phyloP scores from a whole-genome alignment of 2,797 vertebrate species.

The Clarias platycephalus region DNA sequence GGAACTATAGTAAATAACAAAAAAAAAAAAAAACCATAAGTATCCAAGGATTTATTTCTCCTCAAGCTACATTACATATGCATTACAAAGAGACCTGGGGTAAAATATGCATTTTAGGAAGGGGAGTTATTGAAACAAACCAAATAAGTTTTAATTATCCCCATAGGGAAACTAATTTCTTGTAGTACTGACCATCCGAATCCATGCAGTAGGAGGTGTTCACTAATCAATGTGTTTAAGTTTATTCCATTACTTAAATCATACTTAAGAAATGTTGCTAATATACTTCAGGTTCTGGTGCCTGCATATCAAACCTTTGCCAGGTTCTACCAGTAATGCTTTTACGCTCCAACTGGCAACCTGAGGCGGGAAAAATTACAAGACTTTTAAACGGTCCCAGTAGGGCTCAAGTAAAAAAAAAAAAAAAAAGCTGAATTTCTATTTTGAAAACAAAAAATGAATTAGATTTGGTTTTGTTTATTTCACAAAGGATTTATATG shows the following conservation, averaged over 20 bases:
- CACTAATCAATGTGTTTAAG: background rate
- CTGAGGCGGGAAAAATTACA: background rate
- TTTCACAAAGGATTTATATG: background rate
- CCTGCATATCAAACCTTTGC: background rate
- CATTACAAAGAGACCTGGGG: background rate
- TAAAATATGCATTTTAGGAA: background rate
- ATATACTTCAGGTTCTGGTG: background rate
- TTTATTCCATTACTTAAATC: background rate
- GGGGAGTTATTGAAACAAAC: background rate
- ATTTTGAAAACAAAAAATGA: background rate
- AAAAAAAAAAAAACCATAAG: background rate
- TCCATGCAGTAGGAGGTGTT: background rate
- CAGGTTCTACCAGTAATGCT: background rate
- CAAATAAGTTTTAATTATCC: slow-evolving; percentile 1
- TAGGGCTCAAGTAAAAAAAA: background rate
- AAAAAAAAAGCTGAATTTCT: background rate
- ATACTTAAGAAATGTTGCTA: background rate
- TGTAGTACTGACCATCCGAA: background rate
- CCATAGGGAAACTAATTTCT: background rate
- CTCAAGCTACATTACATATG: background rate
- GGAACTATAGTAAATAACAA: background rate
- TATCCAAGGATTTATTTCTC: background rate
- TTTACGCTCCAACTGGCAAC: slow-evolving; percentile 21
- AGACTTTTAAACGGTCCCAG: background rate
- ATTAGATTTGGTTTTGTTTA: background rate